phyloP scores from a whole-genome alignment of 2,888 invertebrate genomes.

The Leucophora obtusa region DNA sequence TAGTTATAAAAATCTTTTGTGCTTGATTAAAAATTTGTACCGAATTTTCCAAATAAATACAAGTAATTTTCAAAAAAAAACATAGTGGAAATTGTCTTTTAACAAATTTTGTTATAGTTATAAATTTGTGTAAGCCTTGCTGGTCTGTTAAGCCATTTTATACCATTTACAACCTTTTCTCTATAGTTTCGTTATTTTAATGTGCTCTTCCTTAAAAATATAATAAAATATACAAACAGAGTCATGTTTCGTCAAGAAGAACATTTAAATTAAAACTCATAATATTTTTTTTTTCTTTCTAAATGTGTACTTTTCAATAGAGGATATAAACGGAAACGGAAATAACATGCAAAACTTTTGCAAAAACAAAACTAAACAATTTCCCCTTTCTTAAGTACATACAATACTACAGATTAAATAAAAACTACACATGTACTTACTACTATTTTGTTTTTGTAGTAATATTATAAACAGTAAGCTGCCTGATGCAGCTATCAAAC shows the following conservation, averaged over 20 bases:
- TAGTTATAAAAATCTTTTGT: too few species aligned
- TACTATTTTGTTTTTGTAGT: too few species aligned
- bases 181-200: background rate
- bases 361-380: conserved; percentile 30
- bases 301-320: conserved; percentile 25
- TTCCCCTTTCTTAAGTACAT: background rate
- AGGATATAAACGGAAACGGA: conserved; percentile 37
- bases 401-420: conserved; percentile 27
- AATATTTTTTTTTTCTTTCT: background rate
- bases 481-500: too few species aligned
- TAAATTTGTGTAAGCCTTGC: too few species aligned
- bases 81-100: too few species aligned
- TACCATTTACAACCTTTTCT: too few species aligned
- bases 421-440: background rate
- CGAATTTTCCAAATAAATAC: too few species aligned
- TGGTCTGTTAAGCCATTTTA: too few species aligned
- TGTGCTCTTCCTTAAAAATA: background rate
- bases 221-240: background rate
- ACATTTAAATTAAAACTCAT: background rate
- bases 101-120: too few species aligned
- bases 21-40: too few species aligned
- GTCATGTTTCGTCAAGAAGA: background rate
- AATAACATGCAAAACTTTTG: conserved; percentile 28
- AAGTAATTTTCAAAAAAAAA: too few species aligned
- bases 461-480: too few species aligned